phyloP scores from a whole-genome alignment of 2,113 vertebrate genomes.

The Xiphophorus hellerii region DNA sequence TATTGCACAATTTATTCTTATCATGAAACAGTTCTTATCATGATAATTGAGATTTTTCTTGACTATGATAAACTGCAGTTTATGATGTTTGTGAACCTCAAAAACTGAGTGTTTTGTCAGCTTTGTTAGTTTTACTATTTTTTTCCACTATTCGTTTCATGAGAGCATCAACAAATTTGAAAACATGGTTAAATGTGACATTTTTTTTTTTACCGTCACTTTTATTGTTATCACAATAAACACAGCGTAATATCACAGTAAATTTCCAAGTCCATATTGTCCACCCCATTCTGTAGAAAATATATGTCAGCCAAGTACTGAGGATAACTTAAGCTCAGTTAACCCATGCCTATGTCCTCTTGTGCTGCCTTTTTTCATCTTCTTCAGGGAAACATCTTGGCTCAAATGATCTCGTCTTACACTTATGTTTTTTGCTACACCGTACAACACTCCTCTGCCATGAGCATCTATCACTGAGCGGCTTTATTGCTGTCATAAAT shows the following conservation, averaged over 20 bases:
- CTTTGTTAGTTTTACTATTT: too few species aligned
- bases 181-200: neutral
- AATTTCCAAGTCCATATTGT: neutral
- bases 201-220: neutral
- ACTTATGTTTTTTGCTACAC: conserved; percentile 43
- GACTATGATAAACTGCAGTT: too few species aligned
- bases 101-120: too few species aligned
- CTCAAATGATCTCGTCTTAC: conserved; percentile 31
- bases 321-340: neutral
- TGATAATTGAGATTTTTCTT: too few species aligned
- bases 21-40: too few species aligned
- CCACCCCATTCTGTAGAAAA: neutral
- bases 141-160: neutral
- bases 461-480: conserved; percentile 27
- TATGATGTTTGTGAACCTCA: too few species aligned
- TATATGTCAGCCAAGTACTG: neutral
- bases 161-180: neutral
- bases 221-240: neutral
- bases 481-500: conserved; percentile 69
- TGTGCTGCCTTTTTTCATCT: conserved; percentile 8
- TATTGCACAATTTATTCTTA: too few species aligned
- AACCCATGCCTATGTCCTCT: neutral
- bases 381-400: conserved; percentile 23
- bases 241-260: neutral
- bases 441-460: conserved; percentile 31